phyloP scores from a whole-genome alignment of 2,797 vertebrate species.

The Protonibea diacanthus region DNA sequence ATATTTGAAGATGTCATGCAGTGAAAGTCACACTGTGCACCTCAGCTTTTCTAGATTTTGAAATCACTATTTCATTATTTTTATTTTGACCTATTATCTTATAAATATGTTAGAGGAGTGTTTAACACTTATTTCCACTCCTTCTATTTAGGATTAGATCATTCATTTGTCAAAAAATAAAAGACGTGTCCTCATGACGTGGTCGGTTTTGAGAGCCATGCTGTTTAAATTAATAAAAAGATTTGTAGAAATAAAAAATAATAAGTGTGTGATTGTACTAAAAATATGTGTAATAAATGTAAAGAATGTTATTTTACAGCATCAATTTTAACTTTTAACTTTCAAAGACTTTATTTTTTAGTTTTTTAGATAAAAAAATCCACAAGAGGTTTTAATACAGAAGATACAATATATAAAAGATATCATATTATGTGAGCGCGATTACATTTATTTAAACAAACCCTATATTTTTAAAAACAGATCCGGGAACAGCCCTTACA shows the following conservation, averaged over 20 bases:
- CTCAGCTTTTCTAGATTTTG: constrained; percentile 3
- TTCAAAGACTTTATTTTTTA: not conserved
- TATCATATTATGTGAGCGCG: not conserved
- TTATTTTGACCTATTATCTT: constrained; percentile 6
- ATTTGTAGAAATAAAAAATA: constrained; percentile 21
- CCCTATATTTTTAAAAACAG: constrained; percentile 6
- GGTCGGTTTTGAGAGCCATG: not conserved
- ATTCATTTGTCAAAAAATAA: constrained; percentile 2
- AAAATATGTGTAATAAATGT: not conserved
- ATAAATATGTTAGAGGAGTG: not conserved
- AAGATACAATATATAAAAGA: constrained; percentile 1
- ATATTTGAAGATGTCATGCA: constrained; percentile 1
- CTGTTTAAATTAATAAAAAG: constrained; percentile 6
- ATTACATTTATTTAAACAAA: constrained; percentile 8
- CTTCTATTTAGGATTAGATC: not conserved
- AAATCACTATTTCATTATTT: not conserved
- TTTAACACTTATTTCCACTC: not conserved
- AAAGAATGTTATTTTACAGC: not conserved
- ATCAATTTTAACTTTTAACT: constrained; percentile 7
- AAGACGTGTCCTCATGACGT: not conserved
- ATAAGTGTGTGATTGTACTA: constrained; percentile 8
- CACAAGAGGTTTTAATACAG: not conserved
- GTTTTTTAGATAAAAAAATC: not conserved
- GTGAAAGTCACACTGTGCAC: not conserved
- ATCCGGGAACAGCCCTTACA: constrained; percentile 1